A percentile compares a stretch with the other conserved stretches of the same genome.
phyloP scores from a whole-genome alignment of 2,113 vertebrate species.

The Ammodytes marinus region DNA sequence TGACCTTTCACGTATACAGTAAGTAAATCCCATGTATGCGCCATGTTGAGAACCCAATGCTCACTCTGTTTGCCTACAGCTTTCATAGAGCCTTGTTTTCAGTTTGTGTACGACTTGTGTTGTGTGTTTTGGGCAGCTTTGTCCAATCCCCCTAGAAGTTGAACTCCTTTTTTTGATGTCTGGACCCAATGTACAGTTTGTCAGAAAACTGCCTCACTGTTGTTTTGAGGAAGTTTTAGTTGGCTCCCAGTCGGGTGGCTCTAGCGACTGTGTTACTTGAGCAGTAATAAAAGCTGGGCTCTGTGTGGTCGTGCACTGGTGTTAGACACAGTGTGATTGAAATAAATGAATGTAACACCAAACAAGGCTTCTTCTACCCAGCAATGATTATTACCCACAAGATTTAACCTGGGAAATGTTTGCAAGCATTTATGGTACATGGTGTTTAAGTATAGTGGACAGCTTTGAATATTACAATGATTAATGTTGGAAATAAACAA shows the following conservation, averaged over 20 bases:
- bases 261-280: not conserved
- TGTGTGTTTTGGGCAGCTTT: not conserved
- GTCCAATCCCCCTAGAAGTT: not conserved
- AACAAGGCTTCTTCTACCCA: not conserved
- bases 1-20: not conserved
- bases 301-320: not conserved
- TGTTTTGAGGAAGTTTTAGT: constrained; percentile 1
- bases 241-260: not conserved
- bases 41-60: not conserved
- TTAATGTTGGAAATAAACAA: not conserved
- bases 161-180: not conserved
- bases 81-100: not conserved
- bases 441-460: too few relatives aligned
- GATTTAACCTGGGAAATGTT: not conserved
- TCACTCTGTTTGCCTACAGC: not conserved
- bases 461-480: not conserved
- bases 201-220: not conserved
- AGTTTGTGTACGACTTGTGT: not conserved
- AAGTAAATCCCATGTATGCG: not conserved
- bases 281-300: not conserved
- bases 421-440: not conserved
- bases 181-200: not conserved
- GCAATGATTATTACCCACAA: not conserved
- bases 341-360: not conserved
- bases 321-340: not conserved